Percentiles rank a stretch among this genome's conserved stretches.
phyloP scores from a whole-genome alignment of 2,888 invertebrate species.

The Dorcus parallelipipedus region DNA sequence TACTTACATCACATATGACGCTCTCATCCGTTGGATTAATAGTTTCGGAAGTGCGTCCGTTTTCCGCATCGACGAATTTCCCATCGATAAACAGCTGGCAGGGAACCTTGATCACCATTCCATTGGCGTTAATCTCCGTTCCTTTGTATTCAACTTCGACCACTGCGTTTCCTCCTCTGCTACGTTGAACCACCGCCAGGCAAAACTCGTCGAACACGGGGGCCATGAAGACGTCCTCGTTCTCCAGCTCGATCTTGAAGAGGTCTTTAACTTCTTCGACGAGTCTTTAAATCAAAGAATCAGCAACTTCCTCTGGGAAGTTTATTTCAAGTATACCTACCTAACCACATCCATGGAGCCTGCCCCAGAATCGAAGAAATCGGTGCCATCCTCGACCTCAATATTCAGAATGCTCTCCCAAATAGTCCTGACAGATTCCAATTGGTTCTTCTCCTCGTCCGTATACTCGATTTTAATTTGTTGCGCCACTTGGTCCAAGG shows the following conservation, averaged over 20 bases:
- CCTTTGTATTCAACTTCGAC: constrained; percentile 67
- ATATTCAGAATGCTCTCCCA: constrained; percentile 84
- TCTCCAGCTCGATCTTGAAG: constrained; percentile 72
- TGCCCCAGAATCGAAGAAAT: constrained; percentile 94
- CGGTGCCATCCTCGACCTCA: constrained; percentile 73
- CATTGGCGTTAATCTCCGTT: constrained; percentile 75
- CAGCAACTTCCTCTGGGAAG: background rate
- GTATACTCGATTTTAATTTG: constrained; percentile 61
- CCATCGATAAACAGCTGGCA: constrained; percentile 91
- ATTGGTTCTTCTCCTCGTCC: constrained; percentile 68
- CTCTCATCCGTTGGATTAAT: constrained; percentile 86
- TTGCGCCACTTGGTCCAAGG: constrained; percentile 66
- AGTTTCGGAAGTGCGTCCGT: constrained; percentile 59
- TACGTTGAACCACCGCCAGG: constrained; percentile 61
- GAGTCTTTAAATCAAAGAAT: constrained; percentile 52
- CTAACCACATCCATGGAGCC: constrained; percentile 96
- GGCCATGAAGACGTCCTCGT: constrained; percentile 91
- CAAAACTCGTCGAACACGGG: constrained; percentile 83
- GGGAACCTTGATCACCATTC: constrained; percentile 80
- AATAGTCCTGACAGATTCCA: constrained; percentile 62
- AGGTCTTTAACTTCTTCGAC: constrained; percentile 90
- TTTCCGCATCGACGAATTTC: constrained; percentile 77
- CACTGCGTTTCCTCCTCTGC: constrained; percentile 59
- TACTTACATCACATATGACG: constrained; percentile 64
- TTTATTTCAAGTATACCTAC: constrained; percentile 44